These are phyloP conservation scores for Axea sp. DNA, from an alignment of 2,888 invertebrate species.

Conservation along the genomic window DNA sequence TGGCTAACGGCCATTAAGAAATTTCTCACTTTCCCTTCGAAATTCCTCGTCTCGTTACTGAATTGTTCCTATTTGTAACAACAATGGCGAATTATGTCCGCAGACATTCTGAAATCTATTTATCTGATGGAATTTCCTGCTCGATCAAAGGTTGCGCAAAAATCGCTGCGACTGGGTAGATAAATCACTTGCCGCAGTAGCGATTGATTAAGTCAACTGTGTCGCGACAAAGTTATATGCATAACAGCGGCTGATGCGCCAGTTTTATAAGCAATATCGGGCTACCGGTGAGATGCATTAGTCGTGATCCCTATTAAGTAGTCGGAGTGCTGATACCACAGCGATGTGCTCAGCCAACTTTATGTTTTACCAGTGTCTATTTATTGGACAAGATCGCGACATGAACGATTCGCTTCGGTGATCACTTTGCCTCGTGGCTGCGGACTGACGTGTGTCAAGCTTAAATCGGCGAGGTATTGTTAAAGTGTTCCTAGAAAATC, in stretches of 20 bases:
- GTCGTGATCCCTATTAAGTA: conserved; percentile 56
- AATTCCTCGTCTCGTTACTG: too few species aligned
- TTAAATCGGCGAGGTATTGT: neutral
- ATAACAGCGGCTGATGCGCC: conserved; percentile 48
- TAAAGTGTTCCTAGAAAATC: neutral
- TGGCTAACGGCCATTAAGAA: neutral
- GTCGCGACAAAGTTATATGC: conserved; percentile 52
- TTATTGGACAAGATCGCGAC: conserved; percentile 51
- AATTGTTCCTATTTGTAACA: too few species aligned
- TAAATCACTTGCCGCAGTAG: conserved; percentile 69
- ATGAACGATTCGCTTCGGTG: conserved; percentile 46
- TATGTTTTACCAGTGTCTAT: conserved; percentile 46
- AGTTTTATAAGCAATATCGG: conserved; percentile 62
- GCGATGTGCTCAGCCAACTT: conserved; percentile 62
- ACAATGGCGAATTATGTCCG: neutral
- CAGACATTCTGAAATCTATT: neutral
- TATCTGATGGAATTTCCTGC: neutral
- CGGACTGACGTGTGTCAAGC: conserved; percentile 6
- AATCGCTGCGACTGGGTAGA: conserved; percentile 52
- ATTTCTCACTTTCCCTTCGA: conserved; percentile 1
- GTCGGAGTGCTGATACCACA: conserved; percentile 63
- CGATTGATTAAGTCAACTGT: conserved; percentile 69
- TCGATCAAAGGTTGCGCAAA: conserved; percentile 59
- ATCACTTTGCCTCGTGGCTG: conserved; percentile 23
- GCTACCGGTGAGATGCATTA: conserved; percentile 60